Base-by-base conservation (phyloP, 2,888 invertebrate species). In the Heliconius erato region DNA sequence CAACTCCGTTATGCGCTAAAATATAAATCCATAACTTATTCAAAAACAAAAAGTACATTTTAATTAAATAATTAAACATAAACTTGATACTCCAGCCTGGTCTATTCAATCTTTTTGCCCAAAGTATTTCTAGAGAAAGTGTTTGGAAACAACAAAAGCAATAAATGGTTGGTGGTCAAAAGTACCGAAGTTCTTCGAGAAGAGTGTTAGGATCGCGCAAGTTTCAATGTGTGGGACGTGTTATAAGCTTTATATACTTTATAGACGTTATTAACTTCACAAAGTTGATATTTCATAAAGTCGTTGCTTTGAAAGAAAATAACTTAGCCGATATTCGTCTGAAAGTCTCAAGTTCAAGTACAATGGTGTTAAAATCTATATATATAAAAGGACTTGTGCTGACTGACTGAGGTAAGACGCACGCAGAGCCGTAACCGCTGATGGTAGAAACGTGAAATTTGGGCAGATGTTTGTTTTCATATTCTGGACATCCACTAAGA, bases 141-240 rank as follows among this genome's bases (percentile, higher is more conserved):
- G 14, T 84, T 84, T 86, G 88, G 89, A 87, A 91, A 89, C 89
- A 89, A 89, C 88, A 87, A 86, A 87, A 89, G 88, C 88, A 88
- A 90, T 91, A 90, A 89, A 89, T 84, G 85, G 82, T 82, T 82
- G 83, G 81, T 83, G 88, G 76, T 87, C 86, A 88, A 88, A 90
- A 90, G 90, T 88, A 86, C 87, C 83, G 83, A 90, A 92, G 88
- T 91, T 91, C 87, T 82, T 83, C 83, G 77, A 86, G 87, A 88
- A 89, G 86, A 88, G 89, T 89, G 87, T 87, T 86, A 85, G 85
- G 86, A 89, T 89, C 89, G 90, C 89, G 88, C 87, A 89, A 89
- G 86, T 89, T 89, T 83, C 85, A 40, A 63, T 69, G 78, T 87
- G 44, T 85, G 86, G 88, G 67, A 26, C 79, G 83, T 81, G 85